Evolutionary conservation across 2,888 invertebrate genomes (phyloP).

Genomic region (Mythimna loreyi): DNA sequence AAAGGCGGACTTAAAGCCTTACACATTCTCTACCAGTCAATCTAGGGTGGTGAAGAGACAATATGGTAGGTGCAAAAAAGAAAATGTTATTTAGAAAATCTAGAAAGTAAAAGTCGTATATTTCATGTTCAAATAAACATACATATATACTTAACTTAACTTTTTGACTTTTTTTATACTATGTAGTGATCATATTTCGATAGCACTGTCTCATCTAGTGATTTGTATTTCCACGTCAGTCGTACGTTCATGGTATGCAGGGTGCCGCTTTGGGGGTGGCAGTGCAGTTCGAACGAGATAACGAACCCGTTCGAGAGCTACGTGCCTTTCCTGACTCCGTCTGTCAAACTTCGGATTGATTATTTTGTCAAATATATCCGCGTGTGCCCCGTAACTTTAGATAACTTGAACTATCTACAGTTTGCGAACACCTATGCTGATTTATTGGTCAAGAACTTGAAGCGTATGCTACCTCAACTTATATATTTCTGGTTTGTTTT

Average conservation of each 20-base stretch:
- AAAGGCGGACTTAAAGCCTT: no score
- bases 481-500: background rate
- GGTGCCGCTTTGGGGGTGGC: slow-evolving; percentile 63
- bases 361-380: slow-evolving; percentile 77
- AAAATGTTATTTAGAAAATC: no score
- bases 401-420: slow-evolving; percentile 37
- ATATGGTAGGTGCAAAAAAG: no score
- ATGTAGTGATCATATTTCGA: no score
- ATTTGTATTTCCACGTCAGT: slow-evolving; percentile 55
- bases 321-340: slow-evolving; percentile 77
- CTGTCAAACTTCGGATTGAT: slow-evolving; percentile 83
- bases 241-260: slow-evolving; percentile 63
- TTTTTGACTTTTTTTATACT: no score
- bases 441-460: slow-evolving; percentile 22
- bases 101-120: no score
- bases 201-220: slow-evolving; percentile 51
- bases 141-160: no score
- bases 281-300: slow-evolving; percentile 76
- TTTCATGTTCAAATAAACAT: no score
- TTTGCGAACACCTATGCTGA: slow-evolving; percentile 19
- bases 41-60: no score
- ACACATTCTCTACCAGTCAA: no score
- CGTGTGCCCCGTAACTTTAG: slow-evolving; percentile 30
- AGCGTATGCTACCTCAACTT: background rate
- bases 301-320: slow-evolving; percentile 77